Conservation (phyloP, 2,888 invertebrate species). For the Rotaria magnacalcarata region DNA sequence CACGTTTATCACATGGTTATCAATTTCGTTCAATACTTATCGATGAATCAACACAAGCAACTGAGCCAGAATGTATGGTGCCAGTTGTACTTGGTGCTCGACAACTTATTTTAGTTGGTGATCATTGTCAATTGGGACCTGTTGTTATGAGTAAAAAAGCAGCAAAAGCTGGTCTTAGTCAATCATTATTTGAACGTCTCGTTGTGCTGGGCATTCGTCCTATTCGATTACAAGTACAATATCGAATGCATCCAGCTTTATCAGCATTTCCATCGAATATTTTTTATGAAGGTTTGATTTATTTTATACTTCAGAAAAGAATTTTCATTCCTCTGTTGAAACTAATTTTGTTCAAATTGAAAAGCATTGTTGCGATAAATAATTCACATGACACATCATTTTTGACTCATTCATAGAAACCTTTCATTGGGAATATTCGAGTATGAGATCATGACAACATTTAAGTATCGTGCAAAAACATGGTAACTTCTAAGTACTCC, state of each 20-base stretch:
- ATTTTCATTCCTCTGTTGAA: too few species aligned
- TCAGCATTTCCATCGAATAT: conserved; percentile 97
- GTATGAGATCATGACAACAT: too few species aligned
- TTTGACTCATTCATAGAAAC: too few species aligned
- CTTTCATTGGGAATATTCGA: too few species aligned
- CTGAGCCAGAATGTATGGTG: conserved; percentile 92
- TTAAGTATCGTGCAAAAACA: too few species aligned
- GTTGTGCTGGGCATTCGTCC: conserved; percentile 94
- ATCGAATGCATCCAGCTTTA: conserved; percentile 96
- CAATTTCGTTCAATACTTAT: conserved; percentile 92
- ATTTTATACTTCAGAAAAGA: too few species aligned
- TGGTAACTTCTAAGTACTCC: too few species aligned
- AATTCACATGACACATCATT: too few species aligned
- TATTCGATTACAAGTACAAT: conserved; percentile 86
- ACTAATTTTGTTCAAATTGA: too few species aligned
- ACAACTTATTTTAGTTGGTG: conserved; percentile 92
- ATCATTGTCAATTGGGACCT: conserved; percentile 96
- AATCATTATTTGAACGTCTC: conserved; percentile 90
- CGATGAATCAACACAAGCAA: conserved; percentile 94
- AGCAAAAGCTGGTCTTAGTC: conserved; percentile 88
- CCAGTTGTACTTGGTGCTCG: conserved; percentile 94
- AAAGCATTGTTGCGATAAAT: too few species aligned
- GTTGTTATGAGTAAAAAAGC: conserved; percentile 99
- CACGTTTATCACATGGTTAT: conserved; percentile 74
- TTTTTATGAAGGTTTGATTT: conserved; percentile 82